A percentile compares a stretch with the other conserved stretches of the same genome.
phyloP scores from a whole-genome alignment of 2,113 vertebrate genomes.

The Psittacara wagleri region DNA sequence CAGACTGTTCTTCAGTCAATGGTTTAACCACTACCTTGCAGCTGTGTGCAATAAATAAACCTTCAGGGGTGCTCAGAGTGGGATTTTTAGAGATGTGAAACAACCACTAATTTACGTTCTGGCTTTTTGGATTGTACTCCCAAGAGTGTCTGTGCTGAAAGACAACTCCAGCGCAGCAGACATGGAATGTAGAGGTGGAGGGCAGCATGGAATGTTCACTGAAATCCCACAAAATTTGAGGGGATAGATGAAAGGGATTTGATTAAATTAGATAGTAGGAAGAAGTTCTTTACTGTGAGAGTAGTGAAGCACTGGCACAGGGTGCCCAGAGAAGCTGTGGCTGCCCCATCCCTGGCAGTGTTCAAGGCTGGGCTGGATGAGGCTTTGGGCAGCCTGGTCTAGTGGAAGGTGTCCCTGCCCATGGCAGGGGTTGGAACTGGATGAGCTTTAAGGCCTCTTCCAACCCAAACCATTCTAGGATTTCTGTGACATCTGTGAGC shows the following conservation, averaged over 20 bases:
- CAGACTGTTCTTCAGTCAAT: not conserved
- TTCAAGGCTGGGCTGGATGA: not conserved
- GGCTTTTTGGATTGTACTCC: not conserved
- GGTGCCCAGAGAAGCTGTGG: not conserved
- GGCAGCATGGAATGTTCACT: not conserved
- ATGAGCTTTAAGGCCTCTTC: not conserved
- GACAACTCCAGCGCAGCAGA: not conserved
- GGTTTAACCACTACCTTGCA: not conserved
- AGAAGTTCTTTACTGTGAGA: not conserved
- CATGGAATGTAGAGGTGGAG: rapidly evolving
- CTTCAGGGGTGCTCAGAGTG: not conserved
- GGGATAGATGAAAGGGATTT: not conserved
- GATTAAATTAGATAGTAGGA: not conserved
- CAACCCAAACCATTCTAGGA: not conserved
- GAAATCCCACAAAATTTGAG: not conserved
- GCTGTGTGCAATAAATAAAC: not conserved
- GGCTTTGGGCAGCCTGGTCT: not conserved
- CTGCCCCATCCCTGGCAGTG: not conserved
- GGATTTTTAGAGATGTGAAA: not conserved
- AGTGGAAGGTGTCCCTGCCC: not conserved
- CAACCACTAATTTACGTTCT: not conserved
- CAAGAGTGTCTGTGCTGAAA: not conserved
- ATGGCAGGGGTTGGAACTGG: not conserved
- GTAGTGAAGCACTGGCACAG: not conserved
- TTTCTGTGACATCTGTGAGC: not conserved